Conservation (phyloP, 2,113 vertebrate genomes). For the Madoqua kirkii region DNA sequence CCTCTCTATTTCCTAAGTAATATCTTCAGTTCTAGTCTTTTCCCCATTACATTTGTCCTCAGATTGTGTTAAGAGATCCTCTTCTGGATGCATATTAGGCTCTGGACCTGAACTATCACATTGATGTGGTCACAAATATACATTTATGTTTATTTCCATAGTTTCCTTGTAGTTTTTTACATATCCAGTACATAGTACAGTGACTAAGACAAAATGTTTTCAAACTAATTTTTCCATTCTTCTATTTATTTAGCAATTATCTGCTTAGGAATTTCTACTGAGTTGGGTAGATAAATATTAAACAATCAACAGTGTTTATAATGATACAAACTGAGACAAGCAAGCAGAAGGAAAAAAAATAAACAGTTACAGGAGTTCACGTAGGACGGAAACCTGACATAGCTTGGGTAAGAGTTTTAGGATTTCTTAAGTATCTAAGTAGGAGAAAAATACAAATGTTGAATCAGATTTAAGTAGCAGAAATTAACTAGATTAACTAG, state of each 20-base stretch:
- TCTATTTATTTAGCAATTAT: background rate
- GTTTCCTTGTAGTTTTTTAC: background rate
- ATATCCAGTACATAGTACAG: background rate
- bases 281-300: background rate
- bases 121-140: background rate
- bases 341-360: background rate
- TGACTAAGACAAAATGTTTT: background rate
- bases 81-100: background rate
- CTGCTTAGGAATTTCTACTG: background rate
- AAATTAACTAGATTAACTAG: background rate
- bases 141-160: background rate
- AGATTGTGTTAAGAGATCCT: background rate
- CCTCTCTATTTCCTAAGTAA: background rate
- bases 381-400: background rate
- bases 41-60: background rate
- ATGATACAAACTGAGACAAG: background rate
- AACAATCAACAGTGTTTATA: background rate
- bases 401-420: background rate
- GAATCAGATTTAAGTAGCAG: background rate
- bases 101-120: background rate
- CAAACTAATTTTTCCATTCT: background rate
- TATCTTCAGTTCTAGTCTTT: background rate
- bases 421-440: background rate
- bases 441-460: background rate
- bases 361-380: background rate